phyloP scores from a whole-genome alignment of 1,140 invertebrate genomes.

The Pseudachorutes palmiensis region DNA sequence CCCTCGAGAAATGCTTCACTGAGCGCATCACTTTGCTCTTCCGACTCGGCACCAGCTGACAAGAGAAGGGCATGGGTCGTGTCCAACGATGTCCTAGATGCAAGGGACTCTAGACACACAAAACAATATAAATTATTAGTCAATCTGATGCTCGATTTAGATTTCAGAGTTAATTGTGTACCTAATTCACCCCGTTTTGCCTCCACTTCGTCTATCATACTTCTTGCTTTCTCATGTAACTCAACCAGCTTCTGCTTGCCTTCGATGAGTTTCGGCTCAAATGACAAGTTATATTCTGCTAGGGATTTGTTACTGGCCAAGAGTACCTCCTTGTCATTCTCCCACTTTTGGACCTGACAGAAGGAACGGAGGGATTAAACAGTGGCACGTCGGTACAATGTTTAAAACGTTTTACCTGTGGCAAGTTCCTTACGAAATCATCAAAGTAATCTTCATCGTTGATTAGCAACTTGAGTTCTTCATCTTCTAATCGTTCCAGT shows the following conservation, averaged over 20 bases:
- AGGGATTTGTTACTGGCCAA: slow-evolving; percentile 74
- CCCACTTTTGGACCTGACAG: slow-evolving; percentile 62
- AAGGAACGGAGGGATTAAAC: not conserved
- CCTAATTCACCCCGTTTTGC: slow-evolving; percentile 44
- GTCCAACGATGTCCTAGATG: slow-evolving; percentile 61
- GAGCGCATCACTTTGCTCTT: slow-evolving; percentile 74
- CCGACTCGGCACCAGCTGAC: slow-evolving; percentile 72
- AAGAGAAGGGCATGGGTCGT: slow-evolving; percentile 72
- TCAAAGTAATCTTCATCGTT: slow-evolving; percentile 77
- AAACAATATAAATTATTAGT: slow-evolving; percentile 21
- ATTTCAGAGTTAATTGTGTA: slow-evolving; percentile 25
- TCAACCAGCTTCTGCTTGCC: slow-evolving; percentile 59
- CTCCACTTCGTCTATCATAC: slow-evolving; percentile 57
- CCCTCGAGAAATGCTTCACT: slow-evolving; percentile 66
- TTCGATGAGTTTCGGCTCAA: slow-evolving; percentile 68
- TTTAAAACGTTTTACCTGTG: slow-evolving; percentile 63
- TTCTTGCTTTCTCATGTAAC: slow-evolving; percentile 58
- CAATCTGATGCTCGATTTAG: slow-evolving; percentile 2
- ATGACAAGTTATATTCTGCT: slow-evolving; percentile 75
- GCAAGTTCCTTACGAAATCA: slow-evolving; percentile 62
- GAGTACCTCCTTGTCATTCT: slow-evolving; percentile 72
- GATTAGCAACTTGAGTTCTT: slow-evolving; percentile 72
- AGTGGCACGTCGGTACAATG: not conserved
- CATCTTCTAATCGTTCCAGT: slow-evolving; percentile 53
- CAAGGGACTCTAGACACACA: slow-evolving; percentile 59